phyloP scores from a whole-genome alignment of 2,797 vertebrate species.

The Sorex maritimensis region DNA sequence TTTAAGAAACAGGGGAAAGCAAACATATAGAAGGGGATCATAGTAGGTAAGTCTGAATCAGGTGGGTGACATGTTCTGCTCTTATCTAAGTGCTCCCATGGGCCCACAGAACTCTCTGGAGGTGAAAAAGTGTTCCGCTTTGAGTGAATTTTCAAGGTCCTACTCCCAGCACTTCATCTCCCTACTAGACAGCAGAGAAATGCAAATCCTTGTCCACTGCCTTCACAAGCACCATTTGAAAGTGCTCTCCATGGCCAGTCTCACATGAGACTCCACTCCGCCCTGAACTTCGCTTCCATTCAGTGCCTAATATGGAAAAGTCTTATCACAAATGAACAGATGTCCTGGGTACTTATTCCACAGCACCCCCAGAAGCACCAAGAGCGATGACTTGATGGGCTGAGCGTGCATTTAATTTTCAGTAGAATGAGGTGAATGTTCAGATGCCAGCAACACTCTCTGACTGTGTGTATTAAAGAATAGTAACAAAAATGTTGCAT shows the following conservation, averaged over 20 bases:
- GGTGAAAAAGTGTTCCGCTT: too few relatives aligned
- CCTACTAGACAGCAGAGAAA: background rate
- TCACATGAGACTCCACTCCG: background rate
- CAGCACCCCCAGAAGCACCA: constrained; percentile 21
- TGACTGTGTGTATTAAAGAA: background rate
- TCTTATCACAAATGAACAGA: background rate
- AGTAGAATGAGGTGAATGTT: constrained; percentile 26
- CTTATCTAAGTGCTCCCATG: background rate
- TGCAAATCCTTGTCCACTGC: too few relatives aligned
- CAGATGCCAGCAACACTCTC: background rate
- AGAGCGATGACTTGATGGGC: background rate
- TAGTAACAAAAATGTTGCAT: constrained; percentile 22
- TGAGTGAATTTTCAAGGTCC: background rate
- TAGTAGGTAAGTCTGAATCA: background rate
- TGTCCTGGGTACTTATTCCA: background rate
- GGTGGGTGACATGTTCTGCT: background rate
- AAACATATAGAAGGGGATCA: background rate
- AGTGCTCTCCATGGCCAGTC: background rate
- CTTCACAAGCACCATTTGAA: constrained; percentile 6
- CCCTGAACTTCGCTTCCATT: background rate
- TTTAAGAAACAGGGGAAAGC: constrained; percentile 42
- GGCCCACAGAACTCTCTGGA: background rate
- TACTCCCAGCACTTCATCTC: background rate
- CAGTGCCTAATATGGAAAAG: background rate
- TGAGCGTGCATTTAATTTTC: constrained; percentile 55